Evolutionary conservation across 1,140 invertebrate species (phyloP), one percentile per base, ranked within the genome.

Genomic region (Penaeus indicus): DNA sequence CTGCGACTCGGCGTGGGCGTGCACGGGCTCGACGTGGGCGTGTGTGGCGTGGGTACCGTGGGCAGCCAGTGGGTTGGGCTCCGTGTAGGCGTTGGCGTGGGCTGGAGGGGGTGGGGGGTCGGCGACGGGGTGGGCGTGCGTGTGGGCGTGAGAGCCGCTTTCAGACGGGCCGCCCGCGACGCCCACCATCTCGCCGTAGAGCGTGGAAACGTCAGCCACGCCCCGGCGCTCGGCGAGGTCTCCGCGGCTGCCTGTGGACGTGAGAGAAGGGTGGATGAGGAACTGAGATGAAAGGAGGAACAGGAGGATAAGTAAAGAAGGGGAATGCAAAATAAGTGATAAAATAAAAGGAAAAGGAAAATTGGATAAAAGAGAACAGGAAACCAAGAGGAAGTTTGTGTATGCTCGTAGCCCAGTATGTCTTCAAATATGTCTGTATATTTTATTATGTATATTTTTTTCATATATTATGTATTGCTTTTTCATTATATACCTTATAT

Each of bases 121-220:
- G 60, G 38, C 38, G 25, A 38, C 27, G 7, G 42, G 72, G 11
- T 75, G 72, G 72, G 72, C 72, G 75, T n/a, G 83, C 13, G 81
- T 22, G 62, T 64, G 42, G 16, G 77, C 67, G 19, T 84, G 67
- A 1, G 60, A 79, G 42, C 18, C 78, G n/a, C 32, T 54, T 16
- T 54, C 54, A 13, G 54, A 54, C 1, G 54, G 54, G 16, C 54
- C 54, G 54, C 54, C 11, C 54, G 54, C 54, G 10, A 54, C 25
- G 54, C 54, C 88, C 18, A 90, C 79, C 80, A 90, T 84, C 75
- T 90, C 90, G 3, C 88, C 90, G 54, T 90, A 90, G 5, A 90
- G 84, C 0, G 88, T 90, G 16, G 90, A 89, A 11, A 89, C 88
- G n/a, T 89, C 81, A 32, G 88, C 83, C 27, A 89, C 90, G 8